Evolutionary conservation across 1,140 invertebrate genomes (phyloP).

Genomic region (Tyrophagus putrescentiae): DNA sequence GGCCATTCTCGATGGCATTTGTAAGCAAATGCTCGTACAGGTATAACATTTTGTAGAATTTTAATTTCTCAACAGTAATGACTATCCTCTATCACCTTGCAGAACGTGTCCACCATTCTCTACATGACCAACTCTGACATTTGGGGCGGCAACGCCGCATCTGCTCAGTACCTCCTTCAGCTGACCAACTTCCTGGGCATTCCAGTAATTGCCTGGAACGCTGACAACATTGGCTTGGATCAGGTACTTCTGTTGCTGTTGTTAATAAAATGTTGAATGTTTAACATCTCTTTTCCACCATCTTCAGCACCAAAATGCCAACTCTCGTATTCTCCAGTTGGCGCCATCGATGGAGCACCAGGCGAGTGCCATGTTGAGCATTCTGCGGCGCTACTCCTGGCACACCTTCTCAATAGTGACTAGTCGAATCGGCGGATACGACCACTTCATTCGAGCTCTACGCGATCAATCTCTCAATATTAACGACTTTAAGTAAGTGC

Average conservation of each 20-base stretch:
- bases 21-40: constrained; percentile 72
- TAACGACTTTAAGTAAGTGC: constrained; percentile 57
- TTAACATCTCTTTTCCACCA: constrained; percentile 36
- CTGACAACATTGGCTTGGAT: constrained; percentile 71
- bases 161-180: constrained; percentile 81
- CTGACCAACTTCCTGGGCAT: constrained; percentile 67
- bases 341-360: constrained; percentile 86
- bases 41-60: too few relatives aligned
- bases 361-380: constrained; percentile 77
- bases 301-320: constrained; percentile 32
- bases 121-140: constrained; percentile 84
- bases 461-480: constrained; percentile 64
- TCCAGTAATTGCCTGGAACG: constrained; percentile 81
- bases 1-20: constrained; percentile 49
- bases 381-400: constrained; percentile 87
- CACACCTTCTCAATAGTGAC: constrained; percentile 79
- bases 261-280: constrained; percentile 6
- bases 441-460: constrained; percentile 83
- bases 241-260: constrained; percentile 36
- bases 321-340: constrained; percentile 48
- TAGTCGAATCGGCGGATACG: constrained; percentile 70
- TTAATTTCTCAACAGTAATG: too few relatives aligned
- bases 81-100: too few relatives aligned
- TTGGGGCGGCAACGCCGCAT: constrained; percentile 71
- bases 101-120: constrained; percentile 74